A percentile compares a stretch with the other conserved stretches of the same genome.
These are phyloP conservation scores for Polymixis flavicincta DNA, from an alignment of 2,888 invertebrate genomes.

Conservation along the genomic window DNA sequence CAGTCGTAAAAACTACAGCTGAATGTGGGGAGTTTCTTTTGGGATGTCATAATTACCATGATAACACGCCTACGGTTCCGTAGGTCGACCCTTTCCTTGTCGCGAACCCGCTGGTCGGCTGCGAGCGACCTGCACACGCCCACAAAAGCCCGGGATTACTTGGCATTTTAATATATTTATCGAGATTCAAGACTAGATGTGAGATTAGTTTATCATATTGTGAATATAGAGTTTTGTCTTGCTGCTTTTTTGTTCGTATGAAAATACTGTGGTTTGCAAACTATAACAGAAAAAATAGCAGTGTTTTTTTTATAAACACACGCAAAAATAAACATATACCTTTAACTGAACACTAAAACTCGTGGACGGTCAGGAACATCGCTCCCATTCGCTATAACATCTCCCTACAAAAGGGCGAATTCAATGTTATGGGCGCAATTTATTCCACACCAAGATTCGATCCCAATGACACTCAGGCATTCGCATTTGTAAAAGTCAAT, in stretches of 20 bases:
- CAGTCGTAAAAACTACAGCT: slow-evolving; percentile 69
- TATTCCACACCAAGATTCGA: slow-evolving; percentile 66
- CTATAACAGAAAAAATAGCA: not conserved
- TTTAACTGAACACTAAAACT: slow-evolving; percentile 3
- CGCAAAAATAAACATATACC: slow-evolving; percentile 8
- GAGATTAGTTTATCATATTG: slow-evolving; percentile 18
- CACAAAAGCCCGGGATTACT: slow-evolving; percentile 65
- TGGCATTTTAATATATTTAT: slow-evolving; percentile 60
- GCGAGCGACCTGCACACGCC: slow-evolving; percentile 68
- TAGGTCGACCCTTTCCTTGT: slow-evolving; percentile 80
- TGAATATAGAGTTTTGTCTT: not conserved
- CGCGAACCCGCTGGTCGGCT: slow-evolving; percentile 55
- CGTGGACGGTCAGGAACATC: slow-evolving; percentile 24
- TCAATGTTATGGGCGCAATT: slow-evolving; percentile 65
- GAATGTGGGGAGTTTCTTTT: slow-evolving; percentile 68
- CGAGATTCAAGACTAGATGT: slow-evolving; percentile 31
- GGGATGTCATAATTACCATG: slow-evolving; percentile 78
- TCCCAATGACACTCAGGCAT: slow-evolving; percentile 72
- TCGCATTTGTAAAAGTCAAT: slow-evolving; percentile 80
- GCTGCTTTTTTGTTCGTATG: not conserved
- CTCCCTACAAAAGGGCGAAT: slow-evolving; percentile 57
- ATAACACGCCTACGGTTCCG: slow-evolving; percentile 72
- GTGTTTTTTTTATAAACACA: not conserved
- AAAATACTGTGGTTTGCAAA: not conserved
- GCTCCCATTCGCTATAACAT: slow-evolving; percentile 36